Evolutionary conservation across 2,113 vertebrate species (phyloP).

Genomic region (Heterotilapia buettikoferi): DNA sequence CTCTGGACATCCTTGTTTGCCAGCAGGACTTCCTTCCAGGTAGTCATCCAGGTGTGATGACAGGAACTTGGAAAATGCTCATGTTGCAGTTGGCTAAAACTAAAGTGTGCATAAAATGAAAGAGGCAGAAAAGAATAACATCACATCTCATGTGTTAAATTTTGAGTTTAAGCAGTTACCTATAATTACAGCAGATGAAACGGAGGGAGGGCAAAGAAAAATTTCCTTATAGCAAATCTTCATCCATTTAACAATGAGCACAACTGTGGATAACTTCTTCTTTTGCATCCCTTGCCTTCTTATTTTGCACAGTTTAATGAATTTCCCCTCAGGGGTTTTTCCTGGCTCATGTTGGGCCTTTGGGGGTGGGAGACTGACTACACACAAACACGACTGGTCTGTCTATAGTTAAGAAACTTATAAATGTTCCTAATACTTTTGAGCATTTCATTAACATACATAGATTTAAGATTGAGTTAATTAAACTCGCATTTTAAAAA

Average conservation of each 20-base stretch:
- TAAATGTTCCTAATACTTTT: background rate
- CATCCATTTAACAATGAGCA: background rate
- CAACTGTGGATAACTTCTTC: background rate
- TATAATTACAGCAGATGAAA: background rate
- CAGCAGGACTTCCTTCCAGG: background rate
- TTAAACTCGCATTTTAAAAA: background rate
- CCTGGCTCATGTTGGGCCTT: background rate
- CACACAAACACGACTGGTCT: background rate
- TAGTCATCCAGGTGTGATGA: background rate
- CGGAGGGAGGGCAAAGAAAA: background rate
- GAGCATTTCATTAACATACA: background rate
- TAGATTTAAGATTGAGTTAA: background rate
- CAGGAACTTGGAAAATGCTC: slow-evolving; percentile 24
- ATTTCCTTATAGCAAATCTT: background rate
- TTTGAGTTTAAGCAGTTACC: background rate
- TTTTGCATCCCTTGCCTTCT: background rate
- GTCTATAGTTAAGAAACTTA: background rate
- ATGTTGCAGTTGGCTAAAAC: background rate
- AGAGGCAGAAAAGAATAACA: background rate
- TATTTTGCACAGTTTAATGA: background rate
- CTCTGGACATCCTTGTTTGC: background rate
- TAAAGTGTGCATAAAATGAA: background rate
- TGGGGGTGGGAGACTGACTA: background rate
- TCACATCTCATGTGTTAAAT: background rate
- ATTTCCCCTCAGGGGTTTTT: background rate